Percentiles rank a stretch among this genome's conserved stretches.
phyloP scores from a whole-genome alignment of 2,797 vertebrate species.

The Fratercula arctica region DNA sequence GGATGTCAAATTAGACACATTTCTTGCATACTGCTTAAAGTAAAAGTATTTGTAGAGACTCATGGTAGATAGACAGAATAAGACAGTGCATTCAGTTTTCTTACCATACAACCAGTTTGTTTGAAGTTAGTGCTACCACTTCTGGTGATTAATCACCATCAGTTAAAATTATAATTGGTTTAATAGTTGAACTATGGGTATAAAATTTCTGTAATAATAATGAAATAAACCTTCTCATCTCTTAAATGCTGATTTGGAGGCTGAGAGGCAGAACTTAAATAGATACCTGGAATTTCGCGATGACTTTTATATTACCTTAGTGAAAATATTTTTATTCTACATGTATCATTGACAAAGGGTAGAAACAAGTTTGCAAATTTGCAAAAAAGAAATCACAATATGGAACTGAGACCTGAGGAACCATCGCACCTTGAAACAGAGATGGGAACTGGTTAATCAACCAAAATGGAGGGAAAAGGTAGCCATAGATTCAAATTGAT shows the following conservation, averaged over 20 bases:
- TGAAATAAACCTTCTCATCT: neutral
- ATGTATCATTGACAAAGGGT: neutral
- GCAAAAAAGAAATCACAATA: neutral
- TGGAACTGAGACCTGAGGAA: neutral
- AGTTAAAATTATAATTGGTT: neutral
- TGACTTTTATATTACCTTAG: neutral
- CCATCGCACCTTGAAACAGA: neutral
- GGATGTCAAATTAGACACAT: neutral
- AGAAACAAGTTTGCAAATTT: neutral
- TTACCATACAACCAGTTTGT: neutral
- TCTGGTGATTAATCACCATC: neutral
- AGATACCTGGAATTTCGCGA: neutral
- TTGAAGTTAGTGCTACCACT: neutral
- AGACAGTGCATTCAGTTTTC: neutral
- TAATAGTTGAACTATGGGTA: neutral
- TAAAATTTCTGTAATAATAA: neutral
- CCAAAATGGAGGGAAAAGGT: neutral
- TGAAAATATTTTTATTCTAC: neutral
- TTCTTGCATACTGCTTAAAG: neutral
- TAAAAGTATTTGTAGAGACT: neutral
- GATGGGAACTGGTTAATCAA: neutral
- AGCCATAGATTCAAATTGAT: neutral
- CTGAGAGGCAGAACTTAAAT: neutral
- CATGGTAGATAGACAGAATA: neutral
- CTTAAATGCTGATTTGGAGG: neutral